phyloP scores from a whole-genome alignment of 2,888 invertebrate genomes.

The Yponomeuta malinellus region DNA sequence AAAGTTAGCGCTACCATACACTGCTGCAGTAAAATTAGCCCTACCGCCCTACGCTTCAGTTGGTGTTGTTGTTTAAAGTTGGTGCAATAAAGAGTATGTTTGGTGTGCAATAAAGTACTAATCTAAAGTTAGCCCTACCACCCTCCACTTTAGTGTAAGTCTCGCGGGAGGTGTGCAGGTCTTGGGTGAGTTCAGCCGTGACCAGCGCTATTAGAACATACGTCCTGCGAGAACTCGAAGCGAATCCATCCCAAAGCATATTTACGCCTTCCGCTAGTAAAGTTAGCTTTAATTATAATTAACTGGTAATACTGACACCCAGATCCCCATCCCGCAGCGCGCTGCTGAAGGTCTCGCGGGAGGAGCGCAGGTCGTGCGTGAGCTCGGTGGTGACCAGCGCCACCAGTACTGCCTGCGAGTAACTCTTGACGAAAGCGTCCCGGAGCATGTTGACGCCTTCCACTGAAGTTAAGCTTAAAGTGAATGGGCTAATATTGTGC shows the following conservation, averaged over 20 bases:
- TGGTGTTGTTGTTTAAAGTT: no score
- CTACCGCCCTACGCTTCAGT: no score
- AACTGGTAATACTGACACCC: neutral
- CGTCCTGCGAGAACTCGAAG: neutral
- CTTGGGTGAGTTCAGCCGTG: no score
- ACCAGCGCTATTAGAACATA: no score
- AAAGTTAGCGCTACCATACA: no score
- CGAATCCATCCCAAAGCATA: neutral
- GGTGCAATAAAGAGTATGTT: no score
- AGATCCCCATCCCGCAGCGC: neutral
- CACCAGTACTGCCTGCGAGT: neutral
- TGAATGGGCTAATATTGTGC: no score
- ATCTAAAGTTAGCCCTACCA: no score
- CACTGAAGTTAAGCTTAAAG: neutral
- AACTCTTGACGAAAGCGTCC: neutral
- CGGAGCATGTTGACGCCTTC: neutral
- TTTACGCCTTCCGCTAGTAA: neutral
- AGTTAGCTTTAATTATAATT: neutral
- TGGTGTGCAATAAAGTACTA: no score
- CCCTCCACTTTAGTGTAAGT: no score
- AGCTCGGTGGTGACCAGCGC: neutral
- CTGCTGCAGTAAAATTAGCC: no score
- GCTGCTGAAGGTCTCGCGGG: neutral
- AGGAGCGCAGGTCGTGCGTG: neutral
- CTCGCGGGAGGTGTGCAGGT: no score